Conservation (phyloP, 2,888 invertebrate genomes). For the Phaonia tiefii region DNA sequence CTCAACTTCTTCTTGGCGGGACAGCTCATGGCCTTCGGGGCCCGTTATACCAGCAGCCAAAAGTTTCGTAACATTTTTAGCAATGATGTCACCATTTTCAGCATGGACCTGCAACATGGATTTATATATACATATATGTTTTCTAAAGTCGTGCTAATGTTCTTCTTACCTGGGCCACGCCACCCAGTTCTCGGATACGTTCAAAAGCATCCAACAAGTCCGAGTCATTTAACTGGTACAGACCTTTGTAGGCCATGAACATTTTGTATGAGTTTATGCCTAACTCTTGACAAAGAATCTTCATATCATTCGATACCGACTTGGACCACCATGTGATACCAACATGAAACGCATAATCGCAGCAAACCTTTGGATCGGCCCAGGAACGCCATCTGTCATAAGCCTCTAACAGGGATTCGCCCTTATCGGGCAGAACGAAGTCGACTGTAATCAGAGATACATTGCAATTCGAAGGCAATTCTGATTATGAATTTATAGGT, state of each 20-base stretch:
- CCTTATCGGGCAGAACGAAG: conserved; percentile 91
- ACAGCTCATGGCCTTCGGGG: conserved; percentile 96
- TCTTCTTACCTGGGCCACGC: conserved; percentile 87
- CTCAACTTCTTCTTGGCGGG: conserved; percentile 97
- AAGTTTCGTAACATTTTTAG: conserved; percentile 93
- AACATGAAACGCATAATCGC: conserved; percentile 97
- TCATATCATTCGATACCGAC: conserved; percentile 92
- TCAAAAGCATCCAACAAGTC: conserved; percentile 93
- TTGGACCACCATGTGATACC: conserved; percentile 94
- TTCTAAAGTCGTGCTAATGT: neutral
- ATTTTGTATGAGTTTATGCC: conserved; percentile 99
- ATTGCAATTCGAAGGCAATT: neutral
- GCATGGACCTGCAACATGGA: conserved; percentile 97
- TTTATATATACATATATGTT: conserved; percentile 20
- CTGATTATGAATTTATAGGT: too few species aligned
- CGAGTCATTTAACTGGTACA: conserved; percentile 94
- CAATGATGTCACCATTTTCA: conserved; percentile 97
- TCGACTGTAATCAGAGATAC: conserved; percentile 85
- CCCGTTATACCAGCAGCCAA: conserved; percentile 93
- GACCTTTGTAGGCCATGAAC: conserved; percentile 97
- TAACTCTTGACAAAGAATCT: conserved; percentile 88
- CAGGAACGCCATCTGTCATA: conserved; percentile 94
- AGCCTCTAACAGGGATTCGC: conserved; percentile 93
- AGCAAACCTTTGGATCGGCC: conserved; percentile 98
- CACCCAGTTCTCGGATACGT: conserved; percentile 90